phyloP scores from a whole-genome alignment of 2,113 vertebrate species.

The Verasper variegatus region DNA sequence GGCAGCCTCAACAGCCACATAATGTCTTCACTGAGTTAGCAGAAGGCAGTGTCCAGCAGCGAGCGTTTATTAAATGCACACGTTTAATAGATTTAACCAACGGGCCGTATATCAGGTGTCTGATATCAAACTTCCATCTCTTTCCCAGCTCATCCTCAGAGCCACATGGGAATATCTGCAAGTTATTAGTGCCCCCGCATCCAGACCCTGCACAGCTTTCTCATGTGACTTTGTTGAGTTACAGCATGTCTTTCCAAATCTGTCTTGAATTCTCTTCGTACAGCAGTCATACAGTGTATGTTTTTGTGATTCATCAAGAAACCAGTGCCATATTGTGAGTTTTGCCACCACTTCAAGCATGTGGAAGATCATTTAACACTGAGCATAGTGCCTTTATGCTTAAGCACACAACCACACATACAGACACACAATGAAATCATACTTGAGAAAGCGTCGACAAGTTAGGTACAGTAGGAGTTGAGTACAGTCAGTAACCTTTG shows the following conservation, averaged over 20 bases:
- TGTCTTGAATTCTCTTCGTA: conserved; percentile 28
- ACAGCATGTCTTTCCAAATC: conserved; percentile 21
- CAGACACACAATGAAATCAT: conserved; percentile 1
- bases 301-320: conserved; percentile 24
- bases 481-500: too few species aligned
- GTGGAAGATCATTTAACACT: background rate
- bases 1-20: conserved; percentile 31
- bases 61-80: conserved; percentile 28
- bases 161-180: conserved; percentile 53
- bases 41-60: conserved; percentile 27
- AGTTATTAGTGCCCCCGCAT: conserved; percentile 61
- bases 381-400: too few species aligned
- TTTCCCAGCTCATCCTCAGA: conserved; percentile 49
- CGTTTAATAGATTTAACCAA: conserved; percentile 16
- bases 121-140: conserved; percentile 43
- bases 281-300: conserved; percentile 20
- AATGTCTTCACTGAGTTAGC: conserved; percentile 25
- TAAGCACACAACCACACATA: background rate
- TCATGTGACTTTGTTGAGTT: conserved; percentile 47
- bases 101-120: conserved; percentile 48
- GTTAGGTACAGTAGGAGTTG: background rate
- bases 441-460: conserved; percentile 31
- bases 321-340: background rate
- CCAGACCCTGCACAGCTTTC: conserved; percentile 52
- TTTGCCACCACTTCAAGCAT: conserved; percentile 11